phyloP scores from a whole-genome alignment of 2,797 vertebrate genomes.

The Vireo griseus region DNA sequence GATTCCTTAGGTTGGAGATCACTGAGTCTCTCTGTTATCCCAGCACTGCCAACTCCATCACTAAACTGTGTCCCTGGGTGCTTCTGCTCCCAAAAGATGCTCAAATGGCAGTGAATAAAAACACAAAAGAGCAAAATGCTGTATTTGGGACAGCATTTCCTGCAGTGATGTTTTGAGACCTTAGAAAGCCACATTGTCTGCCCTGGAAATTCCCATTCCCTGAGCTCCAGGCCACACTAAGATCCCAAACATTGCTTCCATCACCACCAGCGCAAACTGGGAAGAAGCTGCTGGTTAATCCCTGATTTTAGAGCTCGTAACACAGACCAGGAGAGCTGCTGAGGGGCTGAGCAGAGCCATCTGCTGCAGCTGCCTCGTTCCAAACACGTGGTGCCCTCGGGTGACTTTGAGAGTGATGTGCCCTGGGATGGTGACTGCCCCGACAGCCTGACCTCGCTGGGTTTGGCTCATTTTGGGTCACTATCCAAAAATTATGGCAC shows the following conservation, averaged over 20 bases:
- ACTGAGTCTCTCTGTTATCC: neutral
- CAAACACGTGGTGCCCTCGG: fast-evolving
- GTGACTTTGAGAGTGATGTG: neutral
- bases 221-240: neutral
- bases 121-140: fast-evolving
- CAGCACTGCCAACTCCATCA: neutral
- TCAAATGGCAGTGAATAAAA: neutral
- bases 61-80: neutral
- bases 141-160: neutral
- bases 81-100: neutral
- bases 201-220: neutral
- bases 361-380: neutral
- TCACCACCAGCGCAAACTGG: neutral
- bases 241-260: fast-evolving
- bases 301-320: neutral
- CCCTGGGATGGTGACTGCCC: neutral
- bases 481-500: fast-evolving
- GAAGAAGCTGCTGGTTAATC: neutral
- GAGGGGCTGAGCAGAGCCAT: neutral
- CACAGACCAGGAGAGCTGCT: neutral
- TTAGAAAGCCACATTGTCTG: neutral
- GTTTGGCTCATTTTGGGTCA: neutral
- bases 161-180: neutral
- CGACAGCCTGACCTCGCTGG: neutral
- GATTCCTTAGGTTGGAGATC: neutral